phyloP scores from a whole-genome alignment of 2,888 invertebrate species.

The Augiades crinisus region DNA sequence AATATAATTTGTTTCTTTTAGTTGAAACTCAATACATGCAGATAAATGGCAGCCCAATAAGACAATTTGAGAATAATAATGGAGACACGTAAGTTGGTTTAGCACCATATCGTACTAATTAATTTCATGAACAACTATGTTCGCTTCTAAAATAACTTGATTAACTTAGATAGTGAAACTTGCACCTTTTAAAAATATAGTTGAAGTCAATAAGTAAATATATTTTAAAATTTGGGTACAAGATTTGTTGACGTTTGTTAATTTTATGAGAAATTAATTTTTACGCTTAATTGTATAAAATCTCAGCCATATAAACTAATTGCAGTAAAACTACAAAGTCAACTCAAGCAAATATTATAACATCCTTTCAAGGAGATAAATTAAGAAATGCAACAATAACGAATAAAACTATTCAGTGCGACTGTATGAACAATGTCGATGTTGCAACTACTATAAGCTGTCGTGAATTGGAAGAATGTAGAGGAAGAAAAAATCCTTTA shows the following conservation, averaged over 20 bases:
- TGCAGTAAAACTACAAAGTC: slow-evolving; percentile 50
- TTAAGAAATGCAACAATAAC: slow-evolving; percentile 24
- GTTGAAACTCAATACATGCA: slow-evolving; percentile 7
- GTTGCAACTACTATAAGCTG: slow-evolving; percentile 27
- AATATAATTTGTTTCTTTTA: too few relatives aligned
- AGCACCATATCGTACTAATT: too few relatives aligned
- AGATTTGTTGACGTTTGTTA: too few relatives aligned
- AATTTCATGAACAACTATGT: too few relatives aligned
- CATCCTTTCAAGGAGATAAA: slow-evolving; percentile 26
- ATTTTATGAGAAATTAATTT: too few relatives aligned
- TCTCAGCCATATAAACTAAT: slow-evolving; percentile 19
- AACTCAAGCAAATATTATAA: slow-evolving; percentile 55
- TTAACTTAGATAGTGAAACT: too few relatives aligned
- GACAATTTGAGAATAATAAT: background rate
- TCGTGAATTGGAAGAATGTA: slow-evolving; percentile 31
- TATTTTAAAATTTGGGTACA: too few relatives aligned
- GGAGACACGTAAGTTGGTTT: slow-evolving; percentile 12
- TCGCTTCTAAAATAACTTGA: too few relatives aligned
- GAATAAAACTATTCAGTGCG: slow-evolving; percentile 46
- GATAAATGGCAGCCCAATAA: background rate
- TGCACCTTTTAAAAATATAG: too few relatives aligned
- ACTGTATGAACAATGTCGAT: slow-evolving; percentile 35
- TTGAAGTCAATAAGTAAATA: too few relatives aligned
- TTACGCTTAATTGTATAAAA: too few relatives aligned
- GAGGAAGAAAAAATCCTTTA: slow-evolving; percentile 49